Evolutionary conservation across 2,888 invertebrate species (phyloP).

Genomic region (Hofmannophila pseudospretella): DNA sequence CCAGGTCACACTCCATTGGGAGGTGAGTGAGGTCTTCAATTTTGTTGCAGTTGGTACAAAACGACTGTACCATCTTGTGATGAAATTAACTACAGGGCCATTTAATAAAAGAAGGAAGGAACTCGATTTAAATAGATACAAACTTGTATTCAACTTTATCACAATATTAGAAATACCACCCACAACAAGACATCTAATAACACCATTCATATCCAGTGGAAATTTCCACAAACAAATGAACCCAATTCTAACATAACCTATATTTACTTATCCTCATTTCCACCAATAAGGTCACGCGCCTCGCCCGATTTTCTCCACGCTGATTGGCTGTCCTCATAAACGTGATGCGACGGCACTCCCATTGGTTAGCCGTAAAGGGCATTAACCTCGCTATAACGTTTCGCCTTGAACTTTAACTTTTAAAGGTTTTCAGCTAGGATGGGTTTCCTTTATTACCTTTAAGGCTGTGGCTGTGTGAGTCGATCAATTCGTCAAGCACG

Average conservation of each 20-base stretch:
- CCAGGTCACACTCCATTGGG: too few relatives aligned
- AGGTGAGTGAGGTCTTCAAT: too few relatives aligned
- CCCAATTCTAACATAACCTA: background rate
- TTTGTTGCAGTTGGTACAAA: too few relatives aligned
- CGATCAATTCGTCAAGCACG: too few relatives aligned
- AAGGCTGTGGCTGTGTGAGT: background rate
- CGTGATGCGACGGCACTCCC: constrained; percentile 19
- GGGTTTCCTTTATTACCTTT: constrained; percentile 1
- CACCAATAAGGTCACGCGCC: constrained; percentile 14
- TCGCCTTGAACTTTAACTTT: constrained; percentile 1
- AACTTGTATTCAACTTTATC: too few relatives aligned
- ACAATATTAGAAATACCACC: too few relatives aligned
- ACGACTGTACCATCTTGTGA: too few relatives aligned
- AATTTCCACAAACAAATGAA: background rate
- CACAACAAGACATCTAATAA: too few relatives aligned
- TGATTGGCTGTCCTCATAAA: constrained; percentile 28
- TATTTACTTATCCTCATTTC: constrained; percentile 3
- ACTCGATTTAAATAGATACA: too few relatives aligned
- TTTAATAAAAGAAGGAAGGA: too few relatives aligned
- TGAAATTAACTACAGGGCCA: too few relatives aligned
- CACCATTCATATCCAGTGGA: too few relatives aligned
- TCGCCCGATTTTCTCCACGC: constrained; percentile 8
- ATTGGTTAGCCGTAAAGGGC: constrained; percentile 34
- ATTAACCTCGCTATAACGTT: constrained; percentile 10
- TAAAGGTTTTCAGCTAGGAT: constrained; percentile 8